phyloP scores from a whole-genome alignment of 2,113 vertebrate species.

The Panthera tigris region DNA sequence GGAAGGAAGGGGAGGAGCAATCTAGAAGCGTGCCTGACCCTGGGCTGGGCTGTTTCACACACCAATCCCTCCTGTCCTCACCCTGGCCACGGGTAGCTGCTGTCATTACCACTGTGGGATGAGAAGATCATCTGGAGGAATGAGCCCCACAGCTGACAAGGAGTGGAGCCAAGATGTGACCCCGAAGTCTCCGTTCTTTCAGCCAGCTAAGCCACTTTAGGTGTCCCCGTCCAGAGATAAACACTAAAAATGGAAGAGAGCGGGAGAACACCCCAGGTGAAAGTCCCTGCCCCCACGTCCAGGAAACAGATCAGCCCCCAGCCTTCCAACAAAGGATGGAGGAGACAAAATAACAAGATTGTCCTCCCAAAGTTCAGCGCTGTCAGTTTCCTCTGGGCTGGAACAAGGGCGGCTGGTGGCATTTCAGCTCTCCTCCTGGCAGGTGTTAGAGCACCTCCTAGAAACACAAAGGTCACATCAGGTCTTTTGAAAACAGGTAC shows the following conservation, averaged over 20 bases:
- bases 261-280: neutral
- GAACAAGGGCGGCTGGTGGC: constrained; percentile 4
- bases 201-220: neutral
- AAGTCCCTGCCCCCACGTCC: neutral
- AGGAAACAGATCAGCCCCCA: neutral
- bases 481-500: neutral
- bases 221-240: neutral
- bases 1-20: neutral
- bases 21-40: neutral
- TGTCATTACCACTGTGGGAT: neutral
- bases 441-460: neutral
- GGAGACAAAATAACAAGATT: constrained; percentile 52
- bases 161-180: neutral
- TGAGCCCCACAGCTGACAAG: neutral
- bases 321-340: neutral
- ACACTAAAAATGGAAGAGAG: neutral
- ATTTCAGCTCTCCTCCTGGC: neutral
- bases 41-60: neutral
- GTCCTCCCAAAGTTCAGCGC: constrained; percentile 51
- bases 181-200: neutral
- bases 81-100: neutral
- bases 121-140: neutral
- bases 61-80: neutral
- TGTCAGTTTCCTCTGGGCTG: neutral
- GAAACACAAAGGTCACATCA: neutral